Evolutionary conservation across 2,888 invertebrate species (phyloP).

Genomic region (Synanthedon myopaeformis): DNA sequence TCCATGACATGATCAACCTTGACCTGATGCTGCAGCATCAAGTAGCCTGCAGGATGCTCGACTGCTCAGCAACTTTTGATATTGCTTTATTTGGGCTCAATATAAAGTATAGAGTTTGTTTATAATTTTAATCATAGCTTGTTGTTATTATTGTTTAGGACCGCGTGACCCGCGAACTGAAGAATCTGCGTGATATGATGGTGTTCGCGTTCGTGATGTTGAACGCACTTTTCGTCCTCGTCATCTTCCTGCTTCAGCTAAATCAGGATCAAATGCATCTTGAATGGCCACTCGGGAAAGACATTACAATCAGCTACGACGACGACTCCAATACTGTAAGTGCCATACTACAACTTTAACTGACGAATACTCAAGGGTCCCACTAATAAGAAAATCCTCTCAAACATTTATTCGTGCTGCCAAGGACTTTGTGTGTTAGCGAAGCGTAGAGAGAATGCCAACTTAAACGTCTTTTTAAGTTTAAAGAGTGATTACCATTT

Average conservation of each 20-base stretch:
- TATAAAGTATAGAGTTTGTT: neutral
- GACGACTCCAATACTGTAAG: constrained; percentile 74
- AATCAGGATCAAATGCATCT: constrained; percentile 95
- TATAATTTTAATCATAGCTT: neutral
- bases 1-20: too few relatives aligned
- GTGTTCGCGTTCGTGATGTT: constrained; percentile 98
- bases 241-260: constrained; percentile 96
- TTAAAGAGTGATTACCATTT: too few relatives aligned
- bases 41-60: too few relatives aligned
- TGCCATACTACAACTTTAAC: constrained; percentile 3
- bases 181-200: constrained; percentile 92
- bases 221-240: constrained; percentile 96
- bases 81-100: neutral
- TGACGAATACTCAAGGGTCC: too few relatives aligned
- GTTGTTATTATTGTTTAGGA: constrained; percentile 67
- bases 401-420: too few relatives aligned
- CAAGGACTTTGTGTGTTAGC: too few relatives aligned
- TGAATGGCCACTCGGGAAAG: constrained; percentile 93
- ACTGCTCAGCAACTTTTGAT: neutral
- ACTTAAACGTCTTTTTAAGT: too few relatives aligned
- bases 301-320: constrained; percentile 83
- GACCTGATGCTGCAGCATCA: too few relatives aligned
- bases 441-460: too few relatives aligned
- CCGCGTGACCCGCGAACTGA: constrained; percentile 86
- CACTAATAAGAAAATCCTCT: too few relatives aligned